phyloP scores from a whole-genome alignment of 2,888 invertebrate species.

The Cerceris rybyensis region DNA sequence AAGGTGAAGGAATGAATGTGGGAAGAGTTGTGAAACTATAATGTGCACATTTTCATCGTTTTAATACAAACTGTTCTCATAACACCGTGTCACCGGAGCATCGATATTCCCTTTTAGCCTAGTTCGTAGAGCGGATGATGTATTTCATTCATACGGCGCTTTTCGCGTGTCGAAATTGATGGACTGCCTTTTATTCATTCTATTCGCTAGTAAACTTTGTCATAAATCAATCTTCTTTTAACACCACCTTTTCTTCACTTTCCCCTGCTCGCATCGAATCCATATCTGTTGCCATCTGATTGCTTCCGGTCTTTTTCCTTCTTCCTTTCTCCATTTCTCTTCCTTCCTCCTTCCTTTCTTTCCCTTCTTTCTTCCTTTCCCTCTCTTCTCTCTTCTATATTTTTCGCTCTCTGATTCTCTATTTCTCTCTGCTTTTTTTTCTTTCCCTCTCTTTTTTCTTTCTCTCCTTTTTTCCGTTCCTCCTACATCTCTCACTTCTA shows the following conservation, averaged over 20 bases:
- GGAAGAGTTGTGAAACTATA: too few species aligned
- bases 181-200: conserved; percentile 29
- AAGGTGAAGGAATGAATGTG: too few species aligned
- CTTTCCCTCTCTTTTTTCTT: too few species aligned
- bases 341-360: conserved; percentile 8
- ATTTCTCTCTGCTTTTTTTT: too few species aligned
- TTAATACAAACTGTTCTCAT: background rate
- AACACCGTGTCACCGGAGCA: background rate
- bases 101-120: background rate
- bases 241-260: conserved; percentile 29
- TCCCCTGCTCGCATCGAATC: conserved; percentile 22
- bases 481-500: background rate
- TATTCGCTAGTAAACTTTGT: conserved; percentile 19
- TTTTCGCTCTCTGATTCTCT: too few species aligned
- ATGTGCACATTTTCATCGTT: background rate
- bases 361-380: too few species aligned
- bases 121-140: background rate
- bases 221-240: conserved; percentile 37
- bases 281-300: conserved; percentile 27
- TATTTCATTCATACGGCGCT: background rate
- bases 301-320: conserved; percentile 29
- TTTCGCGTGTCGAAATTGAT: conserved; percentile 6
- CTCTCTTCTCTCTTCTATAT: too few species aligned
- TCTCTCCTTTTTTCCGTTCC: conserved; percentile 10
- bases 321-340: conserved; percentile 14